These are phyloP conservation scores for Labrus mixtus DNA, from an alignment of 2,113 vertebrate genomes.

Conservation along the genomic window DNA sequence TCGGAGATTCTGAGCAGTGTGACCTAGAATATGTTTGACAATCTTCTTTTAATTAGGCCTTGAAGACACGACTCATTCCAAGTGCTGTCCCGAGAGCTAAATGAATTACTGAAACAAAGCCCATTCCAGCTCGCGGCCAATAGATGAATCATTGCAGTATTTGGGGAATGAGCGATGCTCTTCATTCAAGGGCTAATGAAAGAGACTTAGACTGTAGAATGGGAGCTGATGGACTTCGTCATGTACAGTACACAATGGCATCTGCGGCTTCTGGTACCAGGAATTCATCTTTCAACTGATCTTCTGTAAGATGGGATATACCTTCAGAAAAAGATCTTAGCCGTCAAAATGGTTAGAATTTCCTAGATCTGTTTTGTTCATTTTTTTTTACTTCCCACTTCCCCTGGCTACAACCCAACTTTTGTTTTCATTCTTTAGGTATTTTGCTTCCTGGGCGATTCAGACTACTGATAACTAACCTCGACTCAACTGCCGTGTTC, in stretches of 20 bases:
- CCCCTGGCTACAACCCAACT: too few species aligned
- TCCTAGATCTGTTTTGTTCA: background rate
- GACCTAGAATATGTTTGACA: conserved; percentile 81
- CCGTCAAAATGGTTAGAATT: conserved; percentile 6
- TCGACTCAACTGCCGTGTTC: conserved; percentile 22
- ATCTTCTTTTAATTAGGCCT: conserved; percentile 82
- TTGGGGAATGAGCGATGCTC: conserved; percentile 76
- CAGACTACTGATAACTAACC: conserved; percentile 48
- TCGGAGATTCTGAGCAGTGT: conserved; percentile 65
- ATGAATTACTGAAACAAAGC: conserved; percentile 82
- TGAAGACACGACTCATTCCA: conserved; percentile 75
- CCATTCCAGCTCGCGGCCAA: conserved; percentile 72
- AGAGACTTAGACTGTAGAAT: conserved; percentile 57
- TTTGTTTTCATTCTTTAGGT: background rate
- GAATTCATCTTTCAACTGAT: conserved; percentile 20
- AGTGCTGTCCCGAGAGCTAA: conserved; percentile 78
- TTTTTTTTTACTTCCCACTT: background rate
- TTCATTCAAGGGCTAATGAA: conserved; percentile 70
- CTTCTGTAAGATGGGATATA: conserved; percentile 13
- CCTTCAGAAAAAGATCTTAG: conserved; percentile 22
- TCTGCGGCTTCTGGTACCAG: conserved; percentile 24
- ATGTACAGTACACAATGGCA: conserved; percentile 24
- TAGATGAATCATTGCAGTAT: conserved; percentile 79
- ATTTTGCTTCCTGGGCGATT: conserved; percentile 7
- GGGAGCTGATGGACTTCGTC: conserved; percentile 56